These are phyloP conservation scores for Xiphophorus maculatus DNA, from an alignment of 2,113 vertebrate genomes.

Conservation along the genomic window DNA sequence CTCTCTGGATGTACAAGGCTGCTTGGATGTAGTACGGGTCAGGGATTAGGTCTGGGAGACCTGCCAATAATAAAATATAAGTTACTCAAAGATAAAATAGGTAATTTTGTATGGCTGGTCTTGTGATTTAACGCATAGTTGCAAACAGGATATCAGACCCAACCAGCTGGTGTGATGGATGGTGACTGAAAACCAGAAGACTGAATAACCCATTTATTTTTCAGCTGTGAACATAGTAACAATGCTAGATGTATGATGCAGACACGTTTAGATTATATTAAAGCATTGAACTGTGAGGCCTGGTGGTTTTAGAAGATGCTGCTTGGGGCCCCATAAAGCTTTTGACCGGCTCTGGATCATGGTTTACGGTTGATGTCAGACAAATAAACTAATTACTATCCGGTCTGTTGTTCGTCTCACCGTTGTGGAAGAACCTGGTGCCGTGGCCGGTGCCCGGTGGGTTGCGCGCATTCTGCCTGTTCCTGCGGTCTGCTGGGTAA, in stretches of 20 bases:
- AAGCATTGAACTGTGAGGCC: no score
- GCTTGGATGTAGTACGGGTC: conserved; percentile 84
- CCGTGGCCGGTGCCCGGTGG: conserved; percentile 66
- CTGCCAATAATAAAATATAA: conserved; percentile 49
- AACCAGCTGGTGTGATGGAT: no score
- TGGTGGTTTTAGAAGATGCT: no score
- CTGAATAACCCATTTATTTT: no score
- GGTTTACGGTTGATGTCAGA: no score
- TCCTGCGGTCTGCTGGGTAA: conserved; percentile 63
- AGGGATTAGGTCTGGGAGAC: conserved; percentile 83
- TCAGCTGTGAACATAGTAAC: no score
- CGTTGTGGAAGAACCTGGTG: conserved; percentile 79
- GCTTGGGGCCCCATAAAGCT: no score
- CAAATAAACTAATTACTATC: no score
- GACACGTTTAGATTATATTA: no score
- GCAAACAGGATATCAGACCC: not conserved
- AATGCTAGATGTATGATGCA: not conserved
- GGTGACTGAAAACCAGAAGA: no score
- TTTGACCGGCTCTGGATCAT: no score
- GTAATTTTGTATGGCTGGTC: not conserved
- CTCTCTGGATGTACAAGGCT: conserved; percentile 81
- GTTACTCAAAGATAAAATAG: not conserved
- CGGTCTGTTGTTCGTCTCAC: conserved; percentile 58
- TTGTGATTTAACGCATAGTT: not conserved
- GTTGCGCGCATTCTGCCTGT: conserved; percentile 38